Evolutionary conservation across 2,888 invertebrate genomes (phyloP).

Genomic region (Diarsia rubi): DNA sequence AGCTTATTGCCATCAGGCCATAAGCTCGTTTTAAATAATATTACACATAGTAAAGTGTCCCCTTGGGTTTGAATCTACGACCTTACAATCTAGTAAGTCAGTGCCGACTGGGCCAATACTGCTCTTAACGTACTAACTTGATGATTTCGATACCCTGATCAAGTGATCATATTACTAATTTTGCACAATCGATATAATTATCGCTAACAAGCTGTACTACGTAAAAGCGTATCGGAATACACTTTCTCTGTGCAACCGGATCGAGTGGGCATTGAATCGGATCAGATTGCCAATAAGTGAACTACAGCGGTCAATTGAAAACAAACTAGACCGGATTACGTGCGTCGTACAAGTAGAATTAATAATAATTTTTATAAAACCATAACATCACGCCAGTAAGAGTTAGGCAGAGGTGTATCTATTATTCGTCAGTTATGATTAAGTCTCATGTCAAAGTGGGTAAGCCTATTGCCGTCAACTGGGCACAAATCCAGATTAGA

Average conservation of each 20-base stretch:
- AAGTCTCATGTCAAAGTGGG: too few species aligned
- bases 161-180: not conserved
- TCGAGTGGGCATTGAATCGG: slow-evolving; percentile 12
- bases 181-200: not conserved
- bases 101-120: not conserved
- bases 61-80: not conserved
- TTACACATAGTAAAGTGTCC: not conserved
- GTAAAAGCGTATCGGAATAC: too few species aligned
- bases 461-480: too few species aligned
- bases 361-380: not conserved
- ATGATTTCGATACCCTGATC: not conserved
- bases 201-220: slow-evolving; percentile 12
- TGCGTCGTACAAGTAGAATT: not conserved
- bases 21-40: not conserved
- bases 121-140: not conserved
- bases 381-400: too few species aligned
- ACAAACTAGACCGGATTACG: slow-evolving; percentile 16
- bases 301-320: slow-evolving; percentile 21
- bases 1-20: too few species aligned
- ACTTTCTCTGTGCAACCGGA: not conserved
- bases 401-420: too few species aligned
- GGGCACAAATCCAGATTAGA: too few species aligned
- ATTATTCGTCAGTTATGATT: too few species aligned
- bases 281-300: slow-evolving; percentile 32
- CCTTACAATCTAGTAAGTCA: not conserved